Evolutionary conservation across 1,140 invertebrate species (phyloP), one percentile per base, ranked within the genome.

Genomic region (Coenobita brevimanus): DNA sequence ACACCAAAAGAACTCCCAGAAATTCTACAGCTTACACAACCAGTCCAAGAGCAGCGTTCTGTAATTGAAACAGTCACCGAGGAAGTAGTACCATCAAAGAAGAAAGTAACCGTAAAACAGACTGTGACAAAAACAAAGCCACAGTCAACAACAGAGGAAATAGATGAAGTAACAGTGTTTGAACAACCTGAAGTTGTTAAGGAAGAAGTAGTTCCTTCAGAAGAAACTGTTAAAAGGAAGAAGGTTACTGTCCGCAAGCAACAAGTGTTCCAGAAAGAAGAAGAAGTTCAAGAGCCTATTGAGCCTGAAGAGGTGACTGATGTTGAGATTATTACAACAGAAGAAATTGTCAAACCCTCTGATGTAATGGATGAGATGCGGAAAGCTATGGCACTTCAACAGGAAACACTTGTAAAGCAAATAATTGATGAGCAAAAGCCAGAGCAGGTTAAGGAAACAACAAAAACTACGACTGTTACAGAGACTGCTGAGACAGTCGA

Each of bases 391-490:
- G 8, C 60, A n/a, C 33, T 64, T 41, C 82, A 76, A 46, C 71
- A 85, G 8, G 69, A 69, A 8, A 85, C 82, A n/a, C 50, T 76
- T 33, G 54, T 62, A 43, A 33, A 84, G 57, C 73, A 90, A 84
- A 67, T 57, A 41, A 27, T 75, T 75, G n/a, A 41, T 17, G 86
- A 89, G 73, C 33, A 89, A 83, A 64, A 85, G 13, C 71, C 50
- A 17, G 82, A 76, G 24, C 50, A 60, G 0, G n/a, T 60, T 15
- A 24, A 64, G 27, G 71, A 85, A 64, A 71, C 60, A 24, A 89
- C n/a, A 13, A 89, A 41, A 21, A 54, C 43, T 3, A 67, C 30
- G 62, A 1, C 79, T 17, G 41, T 57, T 24, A 80, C 30, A 60
- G 50, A 81, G 69, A 75, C 3, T 27, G 78, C 89, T 64, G 8